Evolutionary conservation across 1,140 invertebrate genomes (phyloP).

Genomic region (Anoplolepis gracilipes): DNA sequence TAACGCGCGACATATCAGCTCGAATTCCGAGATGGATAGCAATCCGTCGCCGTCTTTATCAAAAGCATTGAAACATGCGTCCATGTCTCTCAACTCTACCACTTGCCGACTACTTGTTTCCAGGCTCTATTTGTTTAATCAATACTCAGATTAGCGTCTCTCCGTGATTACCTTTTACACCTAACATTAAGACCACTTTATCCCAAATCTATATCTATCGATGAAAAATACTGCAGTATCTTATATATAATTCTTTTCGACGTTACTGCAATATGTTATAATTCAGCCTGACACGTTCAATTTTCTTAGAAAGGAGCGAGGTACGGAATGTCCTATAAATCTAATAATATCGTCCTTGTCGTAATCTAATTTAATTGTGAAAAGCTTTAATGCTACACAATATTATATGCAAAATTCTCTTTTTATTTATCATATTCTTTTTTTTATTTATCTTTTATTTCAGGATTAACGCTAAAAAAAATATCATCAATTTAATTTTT

Average conservation of each 20-base stretch:
- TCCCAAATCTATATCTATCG: slow-evolving; percentile 33
- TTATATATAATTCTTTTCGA: slow-evolving; percentile 33
- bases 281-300: background rate
- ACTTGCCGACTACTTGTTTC: slow-evolving; percentile 68
- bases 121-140: slow-evolving; percentile 82
- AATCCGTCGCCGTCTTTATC: slow-evolving; percentile 95
- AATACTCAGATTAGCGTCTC: slow-evolving; percentile 73
- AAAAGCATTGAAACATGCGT: slow-evolving; percentile 94
- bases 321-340: background rate
- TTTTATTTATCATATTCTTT: background rate
- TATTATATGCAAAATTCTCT: background rate
- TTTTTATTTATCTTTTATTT: slow-evolving; percentile 26
- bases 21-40: slow-evolving; percentile 92
- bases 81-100: slow-evolving; percentile 88
- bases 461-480: background rate
- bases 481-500: background rate
- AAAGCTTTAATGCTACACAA: background rate
- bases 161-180: slow-evolving; percentile 48
- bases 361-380: background rate
- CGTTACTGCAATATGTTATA: slow-evolving; percentile 18
- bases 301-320: background rate
- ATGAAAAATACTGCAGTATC: slow-evolving; percentile 54
- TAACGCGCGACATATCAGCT: slow-evolving; percentile 92
- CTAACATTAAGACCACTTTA: slow-evolving; percentile 5
- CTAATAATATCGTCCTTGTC: background rate